A percentile compares a stretch with the other conserved stretches of the same genome.
Conservation (phyloP, 2,113 vertebrate genomes). For the Caranx ignobilis region DNA sequence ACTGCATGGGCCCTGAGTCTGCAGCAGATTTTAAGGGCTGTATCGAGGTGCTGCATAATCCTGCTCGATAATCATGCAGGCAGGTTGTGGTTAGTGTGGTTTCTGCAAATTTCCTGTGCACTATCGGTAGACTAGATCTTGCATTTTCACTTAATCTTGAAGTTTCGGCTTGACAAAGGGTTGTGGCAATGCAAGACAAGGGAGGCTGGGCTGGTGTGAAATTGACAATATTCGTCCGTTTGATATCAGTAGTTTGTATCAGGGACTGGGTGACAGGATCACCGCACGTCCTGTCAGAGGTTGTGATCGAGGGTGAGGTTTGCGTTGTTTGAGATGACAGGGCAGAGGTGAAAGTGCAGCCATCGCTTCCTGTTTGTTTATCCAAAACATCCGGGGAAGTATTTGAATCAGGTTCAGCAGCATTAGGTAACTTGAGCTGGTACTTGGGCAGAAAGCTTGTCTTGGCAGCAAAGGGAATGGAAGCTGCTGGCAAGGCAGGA, state of each 20-base stretch:
- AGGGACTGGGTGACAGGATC: not conserved
- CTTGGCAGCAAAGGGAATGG: constrained; percentile 54
- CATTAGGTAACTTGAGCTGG: constrained; percentile 83
- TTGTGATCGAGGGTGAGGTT: not conserved
- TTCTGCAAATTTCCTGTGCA: constrained; percentile 52
- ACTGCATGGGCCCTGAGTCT: not conserved
- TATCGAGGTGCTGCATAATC: constrained; percentile 55
- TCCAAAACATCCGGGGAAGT: constrained; percentile 20
- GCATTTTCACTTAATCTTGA: not conserved
- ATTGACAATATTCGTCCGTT: not conserved
- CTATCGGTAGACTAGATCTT: not conserved
- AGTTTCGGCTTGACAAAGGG: constrained; percentile 12
- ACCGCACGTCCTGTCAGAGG: not conserved
- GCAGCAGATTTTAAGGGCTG: constrained; percentile 20
- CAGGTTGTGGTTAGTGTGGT: constrained; percentile 63
- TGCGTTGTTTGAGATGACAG: constrained; percentile 10
- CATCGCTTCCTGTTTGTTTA: constrained; percentile 7
- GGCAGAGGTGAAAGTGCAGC: not conserved
- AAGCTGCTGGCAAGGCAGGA: constrained; percentile 34
- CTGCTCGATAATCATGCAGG: constrained; percentile 34
- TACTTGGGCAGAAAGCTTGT: constrained; percentile 85
- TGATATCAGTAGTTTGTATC: constrained; percentile 12
- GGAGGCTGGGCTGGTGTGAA: not conserved
- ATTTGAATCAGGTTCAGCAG: constrained; percentile 53
- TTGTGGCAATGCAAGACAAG: constrained; percentile 20